phyloP scores from a whole-genome alignment of 1,140 invertebrate genomes.

The Oreohelix idahoensis region DNA sequence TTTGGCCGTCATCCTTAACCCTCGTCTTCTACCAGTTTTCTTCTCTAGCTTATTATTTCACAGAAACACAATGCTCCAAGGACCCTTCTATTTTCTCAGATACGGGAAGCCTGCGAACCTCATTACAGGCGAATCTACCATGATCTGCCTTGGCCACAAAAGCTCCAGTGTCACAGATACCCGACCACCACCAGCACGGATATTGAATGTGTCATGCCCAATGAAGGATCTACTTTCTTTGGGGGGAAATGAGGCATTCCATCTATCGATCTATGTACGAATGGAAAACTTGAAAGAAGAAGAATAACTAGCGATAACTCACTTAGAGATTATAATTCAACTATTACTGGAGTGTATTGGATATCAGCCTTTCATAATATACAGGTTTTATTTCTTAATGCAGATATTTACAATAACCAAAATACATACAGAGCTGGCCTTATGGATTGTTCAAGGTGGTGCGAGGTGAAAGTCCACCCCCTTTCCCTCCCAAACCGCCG shows the following conservation, averaged over 20 bases:
- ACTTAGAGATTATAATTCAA: not conserved
- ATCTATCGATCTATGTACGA: not conserved
- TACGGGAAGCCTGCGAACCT: slow-evolving; percentile 36
- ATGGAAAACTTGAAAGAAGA: not conserved
- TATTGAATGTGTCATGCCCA: slow-evolving; percentile 44
- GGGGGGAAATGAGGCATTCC: not conserved
- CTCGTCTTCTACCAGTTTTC: no score
- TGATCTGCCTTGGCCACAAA: slow-evolving; percentile 55
- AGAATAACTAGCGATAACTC: not conserved
- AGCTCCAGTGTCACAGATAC: slow-evolving; percentile 63
- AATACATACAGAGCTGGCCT: not conserved
- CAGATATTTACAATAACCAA: not conserved
- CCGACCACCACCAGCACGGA: slow-evolving; percentile 31
- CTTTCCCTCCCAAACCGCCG: no score
- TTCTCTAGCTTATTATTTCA: no score
- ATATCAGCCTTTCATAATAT: not conserved
- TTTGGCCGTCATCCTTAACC: no score
- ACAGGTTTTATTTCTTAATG: not conserved
- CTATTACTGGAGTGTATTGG: not conserved
- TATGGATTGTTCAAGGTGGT: no score
- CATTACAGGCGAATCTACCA: slow-evolving; percentile 43
- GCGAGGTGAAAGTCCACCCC: no score
- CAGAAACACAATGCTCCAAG: no score
- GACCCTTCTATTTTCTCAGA: slow-evolving; percentile 5
- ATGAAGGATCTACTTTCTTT: slow-evolving; percentile 20